phyloP scores from a whole-genome alignment of 1,140 invertebrate genomes.

The Lasioglossum albipes region DNA sequence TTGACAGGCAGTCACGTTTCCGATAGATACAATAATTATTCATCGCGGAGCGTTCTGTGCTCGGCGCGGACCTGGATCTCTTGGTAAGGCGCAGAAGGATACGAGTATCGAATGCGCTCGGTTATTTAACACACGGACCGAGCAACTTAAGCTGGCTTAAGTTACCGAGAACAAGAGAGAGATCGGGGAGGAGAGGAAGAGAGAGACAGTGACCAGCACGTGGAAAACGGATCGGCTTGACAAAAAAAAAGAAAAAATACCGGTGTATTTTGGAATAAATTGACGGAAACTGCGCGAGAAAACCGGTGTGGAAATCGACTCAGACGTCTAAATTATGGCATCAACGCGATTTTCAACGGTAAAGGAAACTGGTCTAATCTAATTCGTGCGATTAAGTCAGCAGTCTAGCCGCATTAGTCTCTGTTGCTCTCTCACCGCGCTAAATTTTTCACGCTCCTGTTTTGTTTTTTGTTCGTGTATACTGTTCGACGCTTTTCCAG shows the following conservation, averaged over 20 bases:
- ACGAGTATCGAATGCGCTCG: constrained; percentile 25
- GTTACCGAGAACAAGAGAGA: neutral
- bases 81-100: constrained; percentile 17
- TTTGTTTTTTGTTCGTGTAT: neutral
- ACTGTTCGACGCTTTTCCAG: neutral
- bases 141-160: constrained; percentile 9
- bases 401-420: neutral
- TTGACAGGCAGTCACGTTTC: neutral
- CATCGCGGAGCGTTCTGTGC: neutral
- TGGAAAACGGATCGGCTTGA: no score
- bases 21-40: constrained; percentile 23
- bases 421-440: neutral
- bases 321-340: neutral
- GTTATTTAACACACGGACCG: constrained; percentile 9
- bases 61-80: neutral
- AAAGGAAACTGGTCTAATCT: neutral
- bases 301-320: neutral
- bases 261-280: neutral
- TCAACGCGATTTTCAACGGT: neutral
- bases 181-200: no score
- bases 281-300: neutral
- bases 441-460: neutral
- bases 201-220: no score
- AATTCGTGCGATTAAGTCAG: neutral
- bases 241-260: neutral